Percentiles rank a stretch among this genome's conserved stretches.
Conservation (phyloP, 2,888 invertebrate genomes). For the Biston stratarius region DNA sequence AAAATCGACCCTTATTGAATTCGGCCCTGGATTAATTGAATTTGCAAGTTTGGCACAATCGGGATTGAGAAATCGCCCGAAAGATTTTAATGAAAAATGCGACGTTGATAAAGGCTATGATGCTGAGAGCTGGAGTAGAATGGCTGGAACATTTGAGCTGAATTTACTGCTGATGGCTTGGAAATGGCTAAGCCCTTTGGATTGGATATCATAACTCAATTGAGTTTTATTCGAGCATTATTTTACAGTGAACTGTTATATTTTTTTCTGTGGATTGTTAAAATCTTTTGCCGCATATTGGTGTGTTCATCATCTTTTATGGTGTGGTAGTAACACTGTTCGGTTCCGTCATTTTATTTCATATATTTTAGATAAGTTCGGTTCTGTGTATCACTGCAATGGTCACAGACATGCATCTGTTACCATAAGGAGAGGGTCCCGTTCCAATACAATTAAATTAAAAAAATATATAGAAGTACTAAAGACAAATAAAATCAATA, state of each 20-base stretch:
- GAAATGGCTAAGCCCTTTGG: constrained; percentile 14
- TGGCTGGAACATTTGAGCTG: constrained; percentile 13
- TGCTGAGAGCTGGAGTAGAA: background rate
- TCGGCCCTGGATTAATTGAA: constrained; percentile 68
- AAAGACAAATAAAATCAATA: too few relatives aligned
- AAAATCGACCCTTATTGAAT: constrained; percentile 61
- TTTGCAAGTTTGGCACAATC: constrained; percentile 62
- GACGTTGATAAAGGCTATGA: constrained; percentile 32
- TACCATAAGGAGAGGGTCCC: too few relatives aligned
- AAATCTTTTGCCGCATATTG: background rate
- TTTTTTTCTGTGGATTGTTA: background rate
- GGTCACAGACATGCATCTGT: too few relatives aligned
- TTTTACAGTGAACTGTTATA: background rate
- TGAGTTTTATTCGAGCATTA: constrained; percentile 1
- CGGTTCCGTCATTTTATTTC: too few relatives aligned
- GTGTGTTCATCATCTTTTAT: too few relatives aligned
- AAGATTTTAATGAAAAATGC: constrained; percentile 45
- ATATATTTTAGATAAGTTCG: too few relatives aligned
- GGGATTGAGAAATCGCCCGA: constrained; percentile 52
- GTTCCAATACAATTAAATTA: too few relatives aligned
- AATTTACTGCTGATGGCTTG: constrained; percentile 27
- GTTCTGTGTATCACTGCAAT: too few relatives aligned
- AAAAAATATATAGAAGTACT: too few relatives aligned
- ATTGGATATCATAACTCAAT: constrained; percentile 14
- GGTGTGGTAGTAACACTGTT: too few relatives aligned